Evolutionary conservation across 2,888 invertebrate species (phyloP), one percentile per base, ranked within the genome.

Genomic region (Tricholauxania praeusta): DNA sequence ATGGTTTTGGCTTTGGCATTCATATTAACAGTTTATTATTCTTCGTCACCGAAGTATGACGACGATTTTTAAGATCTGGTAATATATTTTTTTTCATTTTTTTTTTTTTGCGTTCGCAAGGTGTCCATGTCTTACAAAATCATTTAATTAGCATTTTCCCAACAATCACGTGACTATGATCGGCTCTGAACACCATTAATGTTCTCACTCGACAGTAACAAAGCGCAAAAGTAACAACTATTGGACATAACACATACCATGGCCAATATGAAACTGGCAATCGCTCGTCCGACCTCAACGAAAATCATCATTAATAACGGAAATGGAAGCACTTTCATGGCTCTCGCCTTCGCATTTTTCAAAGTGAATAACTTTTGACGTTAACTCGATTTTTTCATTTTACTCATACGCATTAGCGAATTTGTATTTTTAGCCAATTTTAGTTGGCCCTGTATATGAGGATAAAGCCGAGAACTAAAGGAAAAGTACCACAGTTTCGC

Each of bases 221-320:
- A 28, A 28, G 22, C 22, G 28, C 22, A 28, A 28, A 57, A 12
- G 22, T 57, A 10, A n/a, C 12, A 28, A 12, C 28, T 12, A 8
- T 55, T 22, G 55, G 28, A 28, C 28, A 22, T 12, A 12, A 55
- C 28, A n/a, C 12, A 28, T n/a, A n/a, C 28, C 57, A 28, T 22
- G 57, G 57, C 22, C 28, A 28, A 57, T 63, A 15, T 19, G 17
- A 17, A 39, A 53, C 15, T 8, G 47, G n/a, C 10, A 32, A 32
- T 62, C 51, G 39, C 15, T 47, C 32, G 17, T 17, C 49, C 49
- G 19, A 63, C 62, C 53, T n/a, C 63, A n/a, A 63, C 71, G 62
- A 63, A 71, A 71, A 71, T 71, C 63, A 71, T 71, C 71, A 63
- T 71, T 71, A 67, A 62, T 67, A 67, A 67, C 72, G 72, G 72